Conservation (phyloP, 35 echinoderm and acorn worm species). For the Acanthaster planci region DNA sequence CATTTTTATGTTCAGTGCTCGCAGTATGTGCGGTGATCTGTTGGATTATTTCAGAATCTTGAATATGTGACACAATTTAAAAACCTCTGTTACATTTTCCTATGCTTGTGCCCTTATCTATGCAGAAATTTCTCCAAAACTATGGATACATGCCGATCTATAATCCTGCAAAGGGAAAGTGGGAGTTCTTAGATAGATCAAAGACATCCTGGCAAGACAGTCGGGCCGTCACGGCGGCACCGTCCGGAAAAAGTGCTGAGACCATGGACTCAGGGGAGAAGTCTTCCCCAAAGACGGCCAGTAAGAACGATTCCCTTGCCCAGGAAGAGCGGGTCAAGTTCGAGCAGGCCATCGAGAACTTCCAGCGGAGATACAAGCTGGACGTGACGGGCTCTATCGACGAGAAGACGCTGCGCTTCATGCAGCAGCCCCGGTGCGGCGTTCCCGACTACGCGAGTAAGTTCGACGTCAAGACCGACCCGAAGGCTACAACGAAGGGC, state of each 20-base stretch:
- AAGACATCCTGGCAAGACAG: neutral
- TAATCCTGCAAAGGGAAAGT: neutral
- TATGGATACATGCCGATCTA: slow-evolving; percentile 79
- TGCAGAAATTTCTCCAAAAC: slow-evolving; percentile 83
- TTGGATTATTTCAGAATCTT: too few relatives aligned
- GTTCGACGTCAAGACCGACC: neutral
- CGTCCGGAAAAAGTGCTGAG: neutral
- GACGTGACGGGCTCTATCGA: slow-evolving; percentile 84
- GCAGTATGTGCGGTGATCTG: too few relatives aligned
- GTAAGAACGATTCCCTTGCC: slow-evolving; percentile 20
- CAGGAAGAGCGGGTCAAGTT: slow-evolving; percentile 7
- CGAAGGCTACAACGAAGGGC: neutral
- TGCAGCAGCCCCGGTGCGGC: slow-evolving; percentile 80
- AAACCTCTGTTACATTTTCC: neutral
- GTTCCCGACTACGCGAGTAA: slow-evolving; percentile 57
- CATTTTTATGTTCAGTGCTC: too few relatives aligned
- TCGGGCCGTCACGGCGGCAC: neutral
- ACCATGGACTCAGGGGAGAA: neutral
- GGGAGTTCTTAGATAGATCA: slow-evolving; percentile 47
- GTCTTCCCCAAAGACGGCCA: neutral
- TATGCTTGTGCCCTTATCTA: slow-evolving; percentile 12
- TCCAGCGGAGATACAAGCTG: slow-evolving; percentile 73
- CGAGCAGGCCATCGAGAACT: slow-evolving; percentile 50
- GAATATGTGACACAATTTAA: too few relatives aligned
- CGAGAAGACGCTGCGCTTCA: slow-evolving; percentile 55